phyloP scores from a whole-genome alignment of 2,888 invertebrate genomes.

The Sipha maydis region DNA sequence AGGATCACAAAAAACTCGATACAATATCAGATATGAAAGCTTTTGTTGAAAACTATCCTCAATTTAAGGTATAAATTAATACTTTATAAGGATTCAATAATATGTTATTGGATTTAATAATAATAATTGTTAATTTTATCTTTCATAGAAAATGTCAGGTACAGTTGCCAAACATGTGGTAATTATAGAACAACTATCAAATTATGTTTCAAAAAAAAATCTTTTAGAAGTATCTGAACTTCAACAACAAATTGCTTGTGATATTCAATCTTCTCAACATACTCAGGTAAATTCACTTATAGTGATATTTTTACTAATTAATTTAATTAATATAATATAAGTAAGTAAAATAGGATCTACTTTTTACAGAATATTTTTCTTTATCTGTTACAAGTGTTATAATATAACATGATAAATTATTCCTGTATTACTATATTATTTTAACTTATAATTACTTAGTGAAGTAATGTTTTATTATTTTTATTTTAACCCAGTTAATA shows the following conservation, averaged over 20 bases:
- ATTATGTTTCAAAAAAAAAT: slow-evolving; percentile 79
- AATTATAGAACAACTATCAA: slow-evolving; percentile 93
- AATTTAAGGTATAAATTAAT: slow-evolving; percentile 78
- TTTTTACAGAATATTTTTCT: too few species aligned
- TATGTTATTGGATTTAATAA: background rate
- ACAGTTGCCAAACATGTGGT: slow-evolving; percentile 98
- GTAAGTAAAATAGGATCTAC: too few species aligned
- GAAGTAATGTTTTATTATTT: too few species aligned
- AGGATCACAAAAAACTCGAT: slow-evolving; percentile 96
- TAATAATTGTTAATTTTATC: slow-evolving; percentile 3
- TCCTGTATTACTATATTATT: too few species aligned
- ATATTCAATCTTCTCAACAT: slow-evolving; percentile 83
- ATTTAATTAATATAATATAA: too few species aligned
- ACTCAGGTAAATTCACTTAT: slow-evolving; percentile 68
- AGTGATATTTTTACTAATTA: too few species aligned
- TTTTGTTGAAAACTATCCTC: slow-evolving; percentile 97
- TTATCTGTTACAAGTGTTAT: too few species aligned
- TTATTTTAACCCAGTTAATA: too few species aligned
- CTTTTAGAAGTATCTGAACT: slow-evolving; percentile 92
- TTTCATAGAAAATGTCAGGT: slow-evolving; percentile 82
- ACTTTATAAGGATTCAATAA: slow-evolving; percentile 22
- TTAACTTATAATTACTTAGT: too few species aligned
- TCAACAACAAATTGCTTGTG: slow-evolving; percentile 93
- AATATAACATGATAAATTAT: too few species aligned
- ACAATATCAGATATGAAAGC: slow-evolving; percentile 99